A percentile compares a stretch with the other conserved stretches of the same genome.
phyloP scores from a whole-genome alignment of 2,888 invertebrate genomes.

The Dendrolimus pini region DNA sequence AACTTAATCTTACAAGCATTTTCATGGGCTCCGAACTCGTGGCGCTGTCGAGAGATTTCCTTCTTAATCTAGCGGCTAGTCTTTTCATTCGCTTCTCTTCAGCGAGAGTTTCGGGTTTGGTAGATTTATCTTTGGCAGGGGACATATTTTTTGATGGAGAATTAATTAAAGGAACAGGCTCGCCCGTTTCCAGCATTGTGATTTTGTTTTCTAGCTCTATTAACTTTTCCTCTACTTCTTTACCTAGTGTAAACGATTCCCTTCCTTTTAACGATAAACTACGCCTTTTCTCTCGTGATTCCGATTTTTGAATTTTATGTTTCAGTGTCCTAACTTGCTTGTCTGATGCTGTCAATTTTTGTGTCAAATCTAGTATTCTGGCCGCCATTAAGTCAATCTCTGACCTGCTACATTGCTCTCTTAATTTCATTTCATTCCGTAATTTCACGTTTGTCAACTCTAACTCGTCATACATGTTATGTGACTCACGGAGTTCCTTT shows the following conservation, averaged over 20 bases:
- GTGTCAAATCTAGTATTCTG: slow-evolving; percentile 88
- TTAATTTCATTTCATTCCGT: slow-evolving; percentile 81
- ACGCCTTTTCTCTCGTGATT: slow-evolving; percentile 85
- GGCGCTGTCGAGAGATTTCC: slow-evolving; percentile 87
- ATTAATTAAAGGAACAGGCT: slow-evolving; percentile 58
- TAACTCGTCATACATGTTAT: slow-evolving; percentile 86
- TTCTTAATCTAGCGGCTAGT: slow-evolving; percentile 76
- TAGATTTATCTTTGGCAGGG: slow-evolving; percentile 71
- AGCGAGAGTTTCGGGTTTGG: slow-evolving; percentile 63
- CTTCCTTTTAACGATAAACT: slow-evolving; percentile 90
- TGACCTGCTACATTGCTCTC: slow-evolving; percentile 80
- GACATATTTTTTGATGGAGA: slow-evolving; percentile 72
- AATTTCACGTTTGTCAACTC: slow-evolving; percentile 87
- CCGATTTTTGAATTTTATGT: slow-evolving; percentile 86
- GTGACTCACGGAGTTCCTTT: slow-evolving; percentile 86
- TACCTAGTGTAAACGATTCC: slow-evolving; percentile 87
- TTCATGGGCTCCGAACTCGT: slow-evolving; percentile 88
- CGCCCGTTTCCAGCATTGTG: slow-evolving; percentile 77
- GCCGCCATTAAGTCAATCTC: slow-evolving; percentile 89
- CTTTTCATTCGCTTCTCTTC: slow-evolving; percentile 72
- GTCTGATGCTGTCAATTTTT: slow-evolving; percentile 87
- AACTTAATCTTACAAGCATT: slow-evolving; percentile 84
- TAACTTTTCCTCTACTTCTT: slow-evolving; percentile 90
- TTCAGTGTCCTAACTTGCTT: slow-evolving; percentile 87
- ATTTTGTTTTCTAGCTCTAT: slow-evolving; percentile 88